Percentiles rank a stretch among this genome's conserved stretches.
Evolutionary conservation across 2,113 vertebrate species (phyloP).

Genomic region (Cebidichthys violaceus): DNA sequence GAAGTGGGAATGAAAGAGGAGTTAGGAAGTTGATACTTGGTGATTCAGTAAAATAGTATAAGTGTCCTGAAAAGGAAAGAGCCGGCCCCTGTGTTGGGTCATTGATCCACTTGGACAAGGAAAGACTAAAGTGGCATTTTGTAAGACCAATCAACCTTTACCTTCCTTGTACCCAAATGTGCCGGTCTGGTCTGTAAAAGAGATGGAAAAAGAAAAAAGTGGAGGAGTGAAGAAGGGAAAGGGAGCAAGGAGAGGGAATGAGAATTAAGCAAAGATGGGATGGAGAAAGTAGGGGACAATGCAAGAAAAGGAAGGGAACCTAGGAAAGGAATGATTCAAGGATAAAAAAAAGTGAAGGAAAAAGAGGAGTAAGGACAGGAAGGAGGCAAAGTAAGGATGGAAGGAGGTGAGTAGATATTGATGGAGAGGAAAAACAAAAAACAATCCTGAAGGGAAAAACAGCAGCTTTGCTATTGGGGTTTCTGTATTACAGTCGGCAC

Average conservation of each 20-base stretch:
- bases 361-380: background rate
- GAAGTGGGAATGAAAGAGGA: background rate
- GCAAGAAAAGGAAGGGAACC: background rate
- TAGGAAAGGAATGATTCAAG: too few relatives aligned
- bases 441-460: conserved; percentile 37
- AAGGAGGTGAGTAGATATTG: background rate
- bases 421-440: conserved; percentile 21
- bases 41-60: background rate
- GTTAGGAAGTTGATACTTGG: background rate
- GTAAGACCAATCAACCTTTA: background rate
- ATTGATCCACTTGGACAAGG: background rate
- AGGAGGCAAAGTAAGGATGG: background rate
- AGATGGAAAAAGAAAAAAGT: background rate
- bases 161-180: background rate
- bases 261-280: background rate
- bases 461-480: conserved; percentile 33
- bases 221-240: background rate
- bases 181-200: background rate
- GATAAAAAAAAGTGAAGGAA: too few relatives aligned
- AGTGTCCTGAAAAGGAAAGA: background rate
- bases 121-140: background rate
- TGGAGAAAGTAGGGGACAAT: background rate
- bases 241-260: background rate
- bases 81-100: too few relatives aligned
- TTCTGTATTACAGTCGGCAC: conserved; percentile 19